Evolutionary conservation across 1,140 invertebrate species (phyloP).

Genomic region (Chironomus tepperi): DNA sequence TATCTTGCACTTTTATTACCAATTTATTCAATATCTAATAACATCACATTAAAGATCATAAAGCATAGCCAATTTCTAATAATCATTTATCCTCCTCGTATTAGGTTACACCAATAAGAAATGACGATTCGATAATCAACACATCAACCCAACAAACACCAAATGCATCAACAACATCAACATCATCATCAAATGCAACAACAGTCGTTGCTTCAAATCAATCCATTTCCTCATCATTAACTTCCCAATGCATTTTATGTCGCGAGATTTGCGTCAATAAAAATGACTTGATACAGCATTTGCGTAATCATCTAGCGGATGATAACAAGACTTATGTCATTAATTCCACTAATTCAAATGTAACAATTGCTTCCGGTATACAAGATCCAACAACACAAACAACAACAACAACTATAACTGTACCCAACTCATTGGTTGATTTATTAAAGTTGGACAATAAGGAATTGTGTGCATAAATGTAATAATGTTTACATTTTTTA

Average conservation of each 20-base stretch:
- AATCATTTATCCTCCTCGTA: neutral
- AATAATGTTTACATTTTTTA: neutral
- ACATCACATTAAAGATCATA: too few species aligned
- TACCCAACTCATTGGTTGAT: constrained; percentile 5
- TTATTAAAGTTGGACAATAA: constrained; percentile 17
- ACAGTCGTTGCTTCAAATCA: neutral
- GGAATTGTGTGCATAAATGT: constrained; percentile 7
- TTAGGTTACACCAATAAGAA: neutral
- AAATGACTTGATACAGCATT: constrained; percentile 22
- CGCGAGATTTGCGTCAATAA: constrained; percentile 14
- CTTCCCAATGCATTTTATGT: constrained; percentile 18
- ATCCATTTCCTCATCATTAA: constrained; percentile 4
- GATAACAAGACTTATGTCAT: constrained; percentile 22
- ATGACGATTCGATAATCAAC: constrained; percentile 6
- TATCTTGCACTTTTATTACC: too few species aligned
- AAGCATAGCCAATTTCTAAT: too few species aligned
- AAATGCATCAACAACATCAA: neutral
- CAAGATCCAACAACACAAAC: neutral
- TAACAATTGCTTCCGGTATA: constrained; percentile 12
- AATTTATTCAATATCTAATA: too few species aligned
- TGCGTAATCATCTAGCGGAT: constrained; percentile 19
- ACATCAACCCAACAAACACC: neutral
- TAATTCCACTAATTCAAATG: neutral
- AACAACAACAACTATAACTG: neutral
- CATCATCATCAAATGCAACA: neutral